phyloP scores from a whole-genome alignment of 2,888 invertebrate genomes.

The Yponomeuta evonymella region DNA sequence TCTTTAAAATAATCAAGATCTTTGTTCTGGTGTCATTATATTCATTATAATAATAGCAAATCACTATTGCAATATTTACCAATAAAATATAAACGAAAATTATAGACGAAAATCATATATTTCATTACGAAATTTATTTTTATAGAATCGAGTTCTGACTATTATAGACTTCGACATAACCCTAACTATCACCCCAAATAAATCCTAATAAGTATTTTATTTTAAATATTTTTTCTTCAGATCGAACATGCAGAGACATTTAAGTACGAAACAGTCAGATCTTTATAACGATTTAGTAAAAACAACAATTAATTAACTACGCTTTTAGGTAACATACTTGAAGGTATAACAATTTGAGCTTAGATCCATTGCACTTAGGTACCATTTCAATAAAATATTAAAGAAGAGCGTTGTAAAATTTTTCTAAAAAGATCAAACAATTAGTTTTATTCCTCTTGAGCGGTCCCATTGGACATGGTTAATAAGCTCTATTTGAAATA shows the following conservation, averaged over 20 bases:
- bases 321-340: not conserved
- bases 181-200: not conserved
- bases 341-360: not conserved
- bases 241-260: not conserved
- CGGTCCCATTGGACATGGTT: not conserved
- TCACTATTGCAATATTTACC: not conserved
- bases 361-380: not conserved
- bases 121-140: not conserved
- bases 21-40: not conserved
- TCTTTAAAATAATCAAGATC: constrained; percentile 2
- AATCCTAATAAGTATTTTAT: not conserved
- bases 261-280: not conserved
- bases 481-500: constrained; percentile 14
- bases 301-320: not conserved
- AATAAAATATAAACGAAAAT: not conserved
- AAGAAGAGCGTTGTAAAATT: not conserved
- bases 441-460: not conserved
- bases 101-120: not conserved
- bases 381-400: not conserved
- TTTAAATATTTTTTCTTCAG: not conserved
- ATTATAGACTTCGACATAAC: not conserved
- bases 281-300: not conserved
- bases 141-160: not conserved
- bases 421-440: not conserved
- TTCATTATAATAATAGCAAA: not conserved